Evolutionary conservation across 2,797 vertebrate species (phyloP), one percentile per base, ranked within the genome.

Genomic region (Kryptolebias ocellatus): DNA sequence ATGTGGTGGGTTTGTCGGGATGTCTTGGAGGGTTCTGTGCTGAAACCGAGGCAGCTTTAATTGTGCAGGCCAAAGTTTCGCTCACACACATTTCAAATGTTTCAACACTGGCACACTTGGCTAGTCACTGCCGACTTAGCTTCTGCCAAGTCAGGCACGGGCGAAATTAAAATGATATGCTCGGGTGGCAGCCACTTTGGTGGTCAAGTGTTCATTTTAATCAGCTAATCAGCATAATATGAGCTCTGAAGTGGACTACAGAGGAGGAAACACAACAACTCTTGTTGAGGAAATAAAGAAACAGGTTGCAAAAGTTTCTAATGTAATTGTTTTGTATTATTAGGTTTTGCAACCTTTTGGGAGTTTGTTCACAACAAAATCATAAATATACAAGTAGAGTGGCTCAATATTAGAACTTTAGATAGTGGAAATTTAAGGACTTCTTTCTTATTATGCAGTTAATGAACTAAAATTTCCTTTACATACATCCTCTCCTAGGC

Each of bases 401-500:
- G 10, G 9, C 53, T 14, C n/a, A 54, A 67, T 24, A n/a, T 17
- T 9, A 27, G 3, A 3, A 37, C 37, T 37, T 37, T 37, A 8
- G 9, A 37, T 8, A 37, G 37, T 37, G 8, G 7, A 37, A 2
- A 3, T 39, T 39, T 12, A 39, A 39, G 10, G 1, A 39, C 37
- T 39, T 39, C 2, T 39, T 46, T 46, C 17, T n/a, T 46, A 5
- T 46, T n/a, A 46, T 8, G 11, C 2, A n/a, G 1, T 18, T 8
- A 46, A 51, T 58, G 20, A 12, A 45, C 12, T 81, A 17, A 83
- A 72, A 62, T 16, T 20, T 64, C 31, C 42, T 29, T n/a, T 42
- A 56, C 5, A 20, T 34, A 14, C 51, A 27, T 78, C 60, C 47
- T 54, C 58, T 60, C 50, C 42, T 78, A 99, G 98, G 97, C 89